A percentile compares a stretch with the other conserved stretches of the same genome.
Conservation (phyloP, 1,140 invertebrate species). For the Lethocerus indicus region DNA sequence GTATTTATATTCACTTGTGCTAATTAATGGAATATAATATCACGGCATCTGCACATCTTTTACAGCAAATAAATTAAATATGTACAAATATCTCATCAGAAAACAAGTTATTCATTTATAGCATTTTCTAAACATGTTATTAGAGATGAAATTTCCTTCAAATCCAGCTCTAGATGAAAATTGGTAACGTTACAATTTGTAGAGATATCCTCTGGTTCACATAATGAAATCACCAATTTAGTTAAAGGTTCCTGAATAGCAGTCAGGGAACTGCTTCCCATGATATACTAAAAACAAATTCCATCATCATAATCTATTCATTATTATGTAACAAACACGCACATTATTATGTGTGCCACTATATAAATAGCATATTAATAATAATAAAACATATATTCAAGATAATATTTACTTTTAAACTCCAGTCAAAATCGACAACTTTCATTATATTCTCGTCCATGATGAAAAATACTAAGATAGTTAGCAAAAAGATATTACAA, state of each 20-base stretch:
- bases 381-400: too few relatives aligned
- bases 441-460: too few relatives aligned
- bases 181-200: not conserved
- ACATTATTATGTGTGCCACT: too few relatives aligned
- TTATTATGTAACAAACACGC: too few relatives aligned
- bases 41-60: not conserved
- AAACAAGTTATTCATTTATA: not conserved
- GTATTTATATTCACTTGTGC: not conserved
- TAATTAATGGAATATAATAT: not conserved
- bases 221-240: not conserved
- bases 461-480: too few relatives aligned
- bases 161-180: not conserved
- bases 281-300: not conserved
- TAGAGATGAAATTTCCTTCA: not conserved
- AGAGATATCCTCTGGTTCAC: not conserved
- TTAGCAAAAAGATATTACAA: too few relatives aligned
- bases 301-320: too few relatives aligned
- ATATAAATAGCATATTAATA: too few relatives aligned
- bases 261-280: not conserved
- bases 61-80: not conserved
- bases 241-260: not conserved
- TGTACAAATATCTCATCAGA: not conserved
- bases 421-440: too few relatives aligned
- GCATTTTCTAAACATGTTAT: not conserved
- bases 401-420: too few relatives aligned